Base-by-base conservation (phyloP, 2,888 invertebrate species). In the Apamea epomidion region DNA sequence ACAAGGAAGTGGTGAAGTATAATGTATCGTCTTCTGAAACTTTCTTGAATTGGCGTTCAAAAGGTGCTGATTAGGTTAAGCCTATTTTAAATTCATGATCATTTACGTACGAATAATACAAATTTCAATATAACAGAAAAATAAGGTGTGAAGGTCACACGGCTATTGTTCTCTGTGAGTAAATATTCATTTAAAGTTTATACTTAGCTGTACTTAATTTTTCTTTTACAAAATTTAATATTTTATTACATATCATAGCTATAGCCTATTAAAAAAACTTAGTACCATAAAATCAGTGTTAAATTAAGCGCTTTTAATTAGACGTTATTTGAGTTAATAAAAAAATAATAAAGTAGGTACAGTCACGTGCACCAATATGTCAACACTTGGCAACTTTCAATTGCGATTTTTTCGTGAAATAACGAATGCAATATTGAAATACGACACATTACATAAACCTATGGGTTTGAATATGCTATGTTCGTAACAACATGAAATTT, bases 91-190 rank as follows among this genome's bases (percentile, higher is more conserved):
- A 37, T 67, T 67, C 16, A 16, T 42, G n/a, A 42, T 10, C 42
- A 42, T 60, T 60, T 60, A 62, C 29, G 29, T 29, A 62, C 16
- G 29, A 25, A 58, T 25, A 58, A 25, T 58, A 58, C 8, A 58
- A 25, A n/a, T n/a, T n/a, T n/a, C n/a, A n/a, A 25, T 8, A 8
- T 25, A 10, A 54, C 6, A 51, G 51, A 58, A 25, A 58, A 25
- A 10, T 54, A 67, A 58, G 4, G 25, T 78, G 18, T 21, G 18
- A 78, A 68, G 58, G 18, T 51, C 14, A 78, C 58, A 67, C 12
- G 16, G 45, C 48, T 48, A 29, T 60, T 68, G 21, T 18, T 48
- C 7, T n/a, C 32, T 58, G 18, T 5, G 48, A 51, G 21, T 12
- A 51, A 77, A 42, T 18, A 67, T 67, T 48, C 0, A 25, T 32